A percentile compares a stretch with the other conserved stretches of the same genome.
phyloP scores from a whole-genome alignment of 92 coral and sea anemone genomes.

The Isaurus tuberculatus region DNA sequence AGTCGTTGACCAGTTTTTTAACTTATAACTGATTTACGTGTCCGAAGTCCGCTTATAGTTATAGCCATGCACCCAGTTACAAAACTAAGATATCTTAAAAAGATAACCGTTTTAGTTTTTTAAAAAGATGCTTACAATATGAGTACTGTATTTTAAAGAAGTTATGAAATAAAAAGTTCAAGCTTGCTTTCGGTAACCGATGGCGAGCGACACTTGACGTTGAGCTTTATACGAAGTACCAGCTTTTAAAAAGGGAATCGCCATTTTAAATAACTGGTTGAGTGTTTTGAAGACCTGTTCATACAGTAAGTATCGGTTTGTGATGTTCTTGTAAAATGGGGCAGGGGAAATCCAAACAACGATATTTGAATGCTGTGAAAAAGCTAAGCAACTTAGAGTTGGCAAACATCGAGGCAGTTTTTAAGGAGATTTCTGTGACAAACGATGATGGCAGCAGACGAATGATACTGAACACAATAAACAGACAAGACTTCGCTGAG shows the following conservation, averaged over 20 bases:
- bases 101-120: too few relatives aligned
- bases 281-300: not conserved
- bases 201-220: slow-evolving; percentile 10
- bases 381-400: slow-evolving; percentile 92
- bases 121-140: too few relatives aligned
- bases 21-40: too few relatives aligned
- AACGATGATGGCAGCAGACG: slow-evolving; percentile 89
- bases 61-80: too few relatives aligned
- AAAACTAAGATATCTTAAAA: too few relatives aligned
- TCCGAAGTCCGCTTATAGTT: too few relatives aligned
- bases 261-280: not conserved
- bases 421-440: slow-evolving; percentile 88
- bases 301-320: not conserved
- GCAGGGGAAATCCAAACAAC: slow-evolving; percentile 85
- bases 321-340: slow-evolving; percentile 62
- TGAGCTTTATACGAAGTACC: slow-evolving; percentile 2
- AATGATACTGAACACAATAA: slow-evolving; percentile 81
- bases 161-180: too few relatives aligned
- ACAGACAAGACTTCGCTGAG: slow-evolving; percentile 96
- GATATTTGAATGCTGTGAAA: slow-evolving; percentile 85
- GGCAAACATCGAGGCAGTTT: slow-evolving; percentile 88
- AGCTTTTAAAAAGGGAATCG: slow-evolving; percentile 20
- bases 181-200: too few relatives aligned
- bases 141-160: too few relatives aligned
- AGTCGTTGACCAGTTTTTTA: too few relatives aligned